Evolutionary conservation across 2,888 invertebrate species (phyloP), one percentile per base, ranked within the genome.

Genomic region (Lydus trimaculatus): DNA sequence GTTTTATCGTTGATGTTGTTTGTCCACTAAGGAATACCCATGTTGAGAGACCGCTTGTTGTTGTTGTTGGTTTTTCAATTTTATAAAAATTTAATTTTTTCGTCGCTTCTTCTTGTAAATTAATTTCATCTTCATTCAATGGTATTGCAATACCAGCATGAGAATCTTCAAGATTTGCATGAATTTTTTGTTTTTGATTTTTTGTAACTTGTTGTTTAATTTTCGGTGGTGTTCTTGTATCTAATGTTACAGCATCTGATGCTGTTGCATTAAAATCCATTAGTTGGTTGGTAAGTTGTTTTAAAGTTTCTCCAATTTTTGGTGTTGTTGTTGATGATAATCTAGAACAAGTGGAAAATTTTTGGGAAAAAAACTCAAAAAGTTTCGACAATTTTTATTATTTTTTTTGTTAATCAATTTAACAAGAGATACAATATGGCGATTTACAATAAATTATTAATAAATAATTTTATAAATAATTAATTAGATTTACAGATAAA

Each of bases 21-120:
- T 86, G 87, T 9, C 88, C 88, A 77, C 91, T 92, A 20, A 94
- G 82, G 20, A 93, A 85, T 70, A 93, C 90, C 94, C 93, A 94
- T 0, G 94, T 93, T 0, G 93, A 93, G 70, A 93, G 87, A 0
- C 92, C 92, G 64, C 88, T 28, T 88, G 88, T 61, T 52, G 52
- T 43, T n/a, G 48, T 17, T 43, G 67, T 70, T 87, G 92, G 79
- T 76, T 82, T 78, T 75, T 81, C 83, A 23, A 83, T 66, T 79
- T 84, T 85, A 64, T 84, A 84, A 72, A 83, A 84, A 66, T 79
- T 80, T 62, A 83, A 59, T 74, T 82, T 83, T 61, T 84, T 84
- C 15, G 81, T 82, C 0, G 79, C 75, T 43, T 76, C 79, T 63
- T 80, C 79, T 66, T 84, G 83, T 15, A 82, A 48, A 15, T 78